These are phyloP conservation scores for Forbesichthys agassizii DNA, from an alignment of 2,113 vertebrate species.

Conservation along the genomic window DNA sequence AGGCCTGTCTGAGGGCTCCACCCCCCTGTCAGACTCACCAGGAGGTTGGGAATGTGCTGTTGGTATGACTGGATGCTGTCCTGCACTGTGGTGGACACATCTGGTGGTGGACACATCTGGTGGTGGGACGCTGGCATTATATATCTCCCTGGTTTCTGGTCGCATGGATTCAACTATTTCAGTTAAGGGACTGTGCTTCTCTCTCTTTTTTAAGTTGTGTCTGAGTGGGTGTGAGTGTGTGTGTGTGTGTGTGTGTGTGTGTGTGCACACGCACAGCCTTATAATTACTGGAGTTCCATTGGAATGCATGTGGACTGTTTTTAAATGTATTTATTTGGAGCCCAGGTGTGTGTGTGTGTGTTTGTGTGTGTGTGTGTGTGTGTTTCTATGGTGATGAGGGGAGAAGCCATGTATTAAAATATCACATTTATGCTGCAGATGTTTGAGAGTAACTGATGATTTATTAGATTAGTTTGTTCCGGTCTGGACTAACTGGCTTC, in stretches of 20 bases:
- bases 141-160: neutral
- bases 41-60: too few species aligned
- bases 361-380: conserved; percentile 60
- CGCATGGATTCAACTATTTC: neutral
- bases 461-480: conserved; percentile 13
- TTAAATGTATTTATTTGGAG: conserved; percentile 82
- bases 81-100: neutral
- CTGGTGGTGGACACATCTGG: conserved; percentile 12
- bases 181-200: conserved; percentile 29
- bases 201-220: conserved; percentile 42
- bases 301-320: conserved; percentile 72
- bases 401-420: conserved; percentile 85
- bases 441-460: conserved; percentile 60
- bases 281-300: conserved; percentile 65
- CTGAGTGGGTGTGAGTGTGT: conserved; percentile 7
- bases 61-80: neutral
- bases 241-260: conserved; percentile 30
- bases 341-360: conserved; percentile 75
- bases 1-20: neutral
- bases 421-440: conserved; percentile 80
- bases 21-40: too few species aligned
- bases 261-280: conserved; percentile 36
- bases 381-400: conserved; percentile 69
- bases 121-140: conserved; percentile 26
- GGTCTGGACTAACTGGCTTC: conserved; percentile 40